These are phyloP conservation scores for Poeciliopsis occidentalis DNA, from an alignment of 2,113 vertebrate species.

Conservation along the genomic window DNA sequence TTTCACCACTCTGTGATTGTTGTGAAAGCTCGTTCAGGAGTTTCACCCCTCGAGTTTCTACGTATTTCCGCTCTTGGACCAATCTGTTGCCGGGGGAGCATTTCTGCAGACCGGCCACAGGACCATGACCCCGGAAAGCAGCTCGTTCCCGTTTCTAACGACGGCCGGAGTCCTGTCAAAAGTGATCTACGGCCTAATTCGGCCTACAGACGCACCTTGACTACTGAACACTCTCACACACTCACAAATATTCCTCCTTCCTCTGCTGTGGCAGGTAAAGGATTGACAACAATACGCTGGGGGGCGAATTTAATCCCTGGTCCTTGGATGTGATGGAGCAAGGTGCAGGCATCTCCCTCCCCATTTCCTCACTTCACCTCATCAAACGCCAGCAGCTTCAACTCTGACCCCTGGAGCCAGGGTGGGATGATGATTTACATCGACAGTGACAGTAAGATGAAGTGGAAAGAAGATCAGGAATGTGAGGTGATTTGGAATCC, in stretches of 20 bases:
- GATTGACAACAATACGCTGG: conserved; percentile 1
- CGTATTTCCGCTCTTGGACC: conserved; percentile 14
- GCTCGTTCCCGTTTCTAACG: conserved; percentile 25
- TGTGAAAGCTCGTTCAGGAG: conserved; percentile 26
- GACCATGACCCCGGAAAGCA: conserved; percentile 66
- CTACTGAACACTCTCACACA: conserved; percentile 24
- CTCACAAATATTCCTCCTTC: conserved; percentile 26
- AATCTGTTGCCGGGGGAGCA: conserved; percentile 41
- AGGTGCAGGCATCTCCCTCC: conserved; percentile 13
- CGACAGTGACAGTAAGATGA: conserved; percentile 20
- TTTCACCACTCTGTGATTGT: conserved; percentile 16
- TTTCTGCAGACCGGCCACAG: conserved; percentile 46
- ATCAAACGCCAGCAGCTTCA: conserved; percentile 43
- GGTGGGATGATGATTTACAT: conserved; percentile 42
- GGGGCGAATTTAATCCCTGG: conserved; percentile 41
- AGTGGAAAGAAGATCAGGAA: conserved; percentile 14
- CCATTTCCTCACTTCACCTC: conserved; percentile 8
- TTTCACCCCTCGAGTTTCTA: conserved; percentile 27
- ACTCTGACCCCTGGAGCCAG: conserved; percentile 43
- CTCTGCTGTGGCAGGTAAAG: conserved; percentile 28
- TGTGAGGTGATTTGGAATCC: conserved; percentile 40
- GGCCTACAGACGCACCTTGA: conserved; percentile 46
- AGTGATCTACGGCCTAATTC: conserved; percentile 67
- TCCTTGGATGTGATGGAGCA: conserved; percentile 43
- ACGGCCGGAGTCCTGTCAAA: conserved; percentile 47